Evolutionary conservation across 2,888 invertebrate genomes (phyloP), one percentile per base, ranked within the genome.

Genomic region (Thumatha senex): DNA sequence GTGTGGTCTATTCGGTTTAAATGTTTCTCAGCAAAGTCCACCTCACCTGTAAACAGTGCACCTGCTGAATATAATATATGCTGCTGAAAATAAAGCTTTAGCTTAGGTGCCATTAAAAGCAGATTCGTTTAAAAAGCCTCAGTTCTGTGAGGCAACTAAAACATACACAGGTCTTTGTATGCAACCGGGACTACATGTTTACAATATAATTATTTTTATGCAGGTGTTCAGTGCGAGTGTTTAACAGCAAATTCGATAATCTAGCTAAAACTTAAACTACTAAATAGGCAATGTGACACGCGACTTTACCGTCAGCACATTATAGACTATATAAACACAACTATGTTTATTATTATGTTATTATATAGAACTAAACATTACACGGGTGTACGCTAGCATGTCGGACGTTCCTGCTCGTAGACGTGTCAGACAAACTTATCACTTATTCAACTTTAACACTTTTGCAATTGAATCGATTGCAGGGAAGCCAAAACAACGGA

Each of bases 311-410:
- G 70, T 75, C 67, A 64, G 72, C 76, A 72, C 67, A 62, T 63
- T 76, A 82, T 84, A 82, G 79, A 83, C 81, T 82, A 72, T 82
- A 73, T 63, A 80, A 82, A 84, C 81, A 78, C 69, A 82, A 82
- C 79, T 76, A 74, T 72, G 71, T 78, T 77, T 77, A 70, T 67
- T 76, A 56, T 76, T 72, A 49, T 57, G 44, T 47, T 56, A 56
- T 68, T 58, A 72, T 71, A 74, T 72, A 72, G 70, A 76, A 69
- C 70, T 60, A 53, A 60, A 54, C 40, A 43, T 36, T 55, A 52
- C 40, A 45, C 51, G 51, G 30, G 36, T 40, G 30, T 29, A 40
- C 30, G 9, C 48, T 56, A 61, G 54, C 62, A 56, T 33, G 39
- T 35, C 30, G 46, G 36, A 45, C 35, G 7, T 3, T 13, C 13